Percentiles rank a stretch among this genome's conserved stretches.
Evolutionary conservation across 2,888 invertebrate genomes (phyloP).

Genomic region (Agapostemon virescens): DNA sequence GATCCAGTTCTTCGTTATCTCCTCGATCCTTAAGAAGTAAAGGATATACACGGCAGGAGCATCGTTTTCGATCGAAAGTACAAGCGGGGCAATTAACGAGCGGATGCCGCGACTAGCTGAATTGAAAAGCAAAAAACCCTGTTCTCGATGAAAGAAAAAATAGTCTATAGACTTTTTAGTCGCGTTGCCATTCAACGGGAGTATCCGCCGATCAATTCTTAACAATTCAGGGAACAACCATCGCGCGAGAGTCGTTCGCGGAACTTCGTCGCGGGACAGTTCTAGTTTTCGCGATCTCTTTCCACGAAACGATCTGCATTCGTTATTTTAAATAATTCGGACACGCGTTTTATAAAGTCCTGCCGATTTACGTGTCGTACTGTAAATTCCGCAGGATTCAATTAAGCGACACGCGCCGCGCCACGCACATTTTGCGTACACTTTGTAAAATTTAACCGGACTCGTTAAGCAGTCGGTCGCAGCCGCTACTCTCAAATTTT

Average conservation of each 20-base stretch:
- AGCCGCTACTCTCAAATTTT: conserved; percentile 23
- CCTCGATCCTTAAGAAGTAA: background rate
- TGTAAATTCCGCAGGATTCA: conserved; percentile 44
- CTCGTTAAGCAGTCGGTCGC: conserved; percentile 49
- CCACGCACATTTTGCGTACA: conserved; percentile 11
- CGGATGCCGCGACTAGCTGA: background rate
- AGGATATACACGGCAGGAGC: background rate
- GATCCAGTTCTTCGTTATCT: background rate
- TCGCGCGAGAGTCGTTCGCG: background rate
- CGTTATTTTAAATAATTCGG: conserved; percentile 1
- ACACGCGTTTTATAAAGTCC: conserved; percentile 3
- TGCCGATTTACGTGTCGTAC: background rate
- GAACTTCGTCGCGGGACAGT: background rate
- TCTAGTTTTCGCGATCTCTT: background rate
- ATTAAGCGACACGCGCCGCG: conserved; percentile 30
- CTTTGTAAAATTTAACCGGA: conserved; percentile 29
- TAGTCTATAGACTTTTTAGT: background rate
- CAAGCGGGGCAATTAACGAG: background rate
- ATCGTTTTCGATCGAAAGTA: no score
- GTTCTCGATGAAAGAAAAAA: background rate
- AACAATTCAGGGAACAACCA: background rate
- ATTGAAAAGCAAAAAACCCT: background rate
- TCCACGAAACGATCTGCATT: background rate
- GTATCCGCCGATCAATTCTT: background rate
- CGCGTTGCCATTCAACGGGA: background rate